Conservation (phyloP, 2,888 invertebrate species). For the Xanthia icteritia region DNA sequence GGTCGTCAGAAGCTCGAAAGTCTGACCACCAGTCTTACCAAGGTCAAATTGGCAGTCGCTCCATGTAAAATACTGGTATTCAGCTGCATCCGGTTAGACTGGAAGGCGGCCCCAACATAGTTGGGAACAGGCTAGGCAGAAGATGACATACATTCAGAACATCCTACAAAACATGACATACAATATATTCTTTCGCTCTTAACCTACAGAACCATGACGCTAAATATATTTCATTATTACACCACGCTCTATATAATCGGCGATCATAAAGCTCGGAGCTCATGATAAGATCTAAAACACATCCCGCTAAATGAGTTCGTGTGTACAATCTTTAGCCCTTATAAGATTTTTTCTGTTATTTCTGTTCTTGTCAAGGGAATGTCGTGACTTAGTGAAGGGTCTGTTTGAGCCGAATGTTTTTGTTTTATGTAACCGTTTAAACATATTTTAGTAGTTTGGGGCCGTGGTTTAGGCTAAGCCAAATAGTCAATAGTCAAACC, state of each 20-base stretch:
- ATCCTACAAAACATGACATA: neutral
- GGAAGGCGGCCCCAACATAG: too few relatives aligned
- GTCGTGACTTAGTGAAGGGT: constrained; percentile 42
- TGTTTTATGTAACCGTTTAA: neutral
- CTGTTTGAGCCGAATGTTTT: neutral
- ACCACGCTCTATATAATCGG: constrained; percentile 54
- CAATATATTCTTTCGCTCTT: neutral
- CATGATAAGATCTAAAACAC: constrained; percentile 61
- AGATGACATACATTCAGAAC: too few relatives aligned
- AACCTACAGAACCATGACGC: constrained; percentile 46
- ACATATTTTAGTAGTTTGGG: too few relatives aligned
- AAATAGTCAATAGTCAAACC: too few relatives aligned
- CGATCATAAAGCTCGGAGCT: constrained; percentile 57
- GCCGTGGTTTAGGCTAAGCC: too few relatives aligned
- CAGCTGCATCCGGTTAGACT: too few relatives aligned
- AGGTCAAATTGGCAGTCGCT: too few relatives aligned
- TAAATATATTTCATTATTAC: constrained; percentile 32
- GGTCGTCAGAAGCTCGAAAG: too few relatives aligned
- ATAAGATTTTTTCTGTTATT: constrained; percentile 50
- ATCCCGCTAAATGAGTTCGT: constrained; percentile 62
- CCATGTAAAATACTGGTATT: too few relatives aligned
- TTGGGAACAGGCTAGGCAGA: too few relatives aligned
- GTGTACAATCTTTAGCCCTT: constrained; percentile 61
- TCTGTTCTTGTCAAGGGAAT: constrained; percentile 34
- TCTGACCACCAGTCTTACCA: too few relatives aligned